Conservation (phyloP, 2,113 vertebrate genomes). For the Plecotus auritus region DNA sequence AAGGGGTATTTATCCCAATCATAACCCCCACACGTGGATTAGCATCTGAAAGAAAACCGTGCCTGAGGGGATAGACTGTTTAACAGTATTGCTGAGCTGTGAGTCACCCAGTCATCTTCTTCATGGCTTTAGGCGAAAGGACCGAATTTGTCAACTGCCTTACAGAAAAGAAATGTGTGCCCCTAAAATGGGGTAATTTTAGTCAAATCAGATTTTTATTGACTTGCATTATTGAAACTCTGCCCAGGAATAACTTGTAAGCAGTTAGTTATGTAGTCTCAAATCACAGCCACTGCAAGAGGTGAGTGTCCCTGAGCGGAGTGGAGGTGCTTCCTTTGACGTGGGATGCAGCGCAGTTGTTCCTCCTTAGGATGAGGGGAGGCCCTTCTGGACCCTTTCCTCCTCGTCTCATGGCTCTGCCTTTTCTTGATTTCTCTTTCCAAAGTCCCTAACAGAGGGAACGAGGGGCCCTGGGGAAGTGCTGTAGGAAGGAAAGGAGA, state of each 20-base stretch:
- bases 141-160: constrained; percentile 39
- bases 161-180: neutral
- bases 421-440: neutral
- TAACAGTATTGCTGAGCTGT: neutral
- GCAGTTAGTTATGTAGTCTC: constrained; percentile 46
- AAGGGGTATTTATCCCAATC: constrained; percentile 38
- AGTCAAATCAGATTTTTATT: constrained; percentile 35
- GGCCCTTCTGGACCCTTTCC: neutral
- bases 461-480: too few species aligned
- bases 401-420: neutral
- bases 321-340: neutral
- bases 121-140: constrained; percentile 33
- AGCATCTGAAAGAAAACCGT: constrained; percentile 57
- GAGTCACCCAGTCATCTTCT: constrained; percentile 34
- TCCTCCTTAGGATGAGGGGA: neutral
- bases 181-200: neutral
- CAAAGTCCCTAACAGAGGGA: neutral
- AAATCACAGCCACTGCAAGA: constrained; percentile 35
- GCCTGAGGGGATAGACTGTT: constrained; percentile 20
- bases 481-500: neutral
- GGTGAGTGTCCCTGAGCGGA: neutral
- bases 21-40: constrained; percentile 22
- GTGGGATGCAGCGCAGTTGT: neutral
- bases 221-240: constrained; percentile 32
- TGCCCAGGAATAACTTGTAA: constrained; percentile 52